Percentiles rank a stretch among this genome's conserved stretches.
Evolutionary conservation across 2,113 vertebrate genomes (phyloP).

Genomic region (Theristicus caerulescens): DNA sequence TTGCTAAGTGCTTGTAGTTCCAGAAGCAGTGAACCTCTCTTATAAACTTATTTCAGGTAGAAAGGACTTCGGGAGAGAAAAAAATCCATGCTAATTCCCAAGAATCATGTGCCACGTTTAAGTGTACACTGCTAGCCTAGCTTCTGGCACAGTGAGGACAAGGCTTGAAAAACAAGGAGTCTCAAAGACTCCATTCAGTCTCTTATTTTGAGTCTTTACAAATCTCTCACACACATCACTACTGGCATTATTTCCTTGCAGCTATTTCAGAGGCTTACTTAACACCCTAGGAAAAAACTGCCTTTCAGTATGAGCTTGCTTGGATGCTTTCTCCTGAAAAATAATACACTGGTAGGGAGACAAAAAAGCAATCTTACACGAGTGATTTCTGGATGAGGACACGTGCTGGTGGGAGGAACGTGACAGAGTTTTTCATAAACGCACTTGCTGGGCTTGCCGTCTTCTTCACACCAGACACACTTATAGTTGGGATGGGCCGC

Average conservation of each 20-base stretch:
- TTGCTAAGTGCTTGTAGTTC: neutral
- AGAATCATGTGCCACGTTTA: neutral
- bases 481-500: constrained; percentile 75
- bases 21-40: neutral
- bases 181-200: constrained; percentile 52
- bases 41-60: neutral
- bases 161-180: constrained; percentile 17
- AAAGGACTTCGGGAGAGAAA: neutral
- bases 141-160: neutral
- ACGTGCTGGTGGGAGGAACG: constrained; percentile 39
- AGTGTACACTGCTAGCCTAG: neutral
- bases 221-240: constrained; percentile 28
- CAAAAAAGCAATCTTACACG: constrained; percentile 76
- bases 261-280: constrained; percentile 42
- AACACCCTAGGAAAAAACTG: neutral
- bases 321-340: neutral
- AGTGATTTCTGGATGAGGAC: constrained; percentile 85
- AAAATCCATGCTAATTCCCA: neutral
- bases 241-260: constrained; percentile 28
- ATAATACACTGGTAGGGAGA: neutral
- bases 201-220: constrained; percentile 29
- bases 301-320: neutral
- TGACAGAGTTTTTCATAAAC: constrained; percentile 80
- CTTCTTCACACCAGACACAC: constrained; percentile 88
- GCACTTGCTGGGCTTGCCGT: constrained; percentile 69